A percentile compares a stretch with the other conserved stretches of the same genome.
Evolutionary conservation across 2,113 vertebrate genomes (phyloP).

Genomic region (Dicerorhinus sumatrensis): DNA sequence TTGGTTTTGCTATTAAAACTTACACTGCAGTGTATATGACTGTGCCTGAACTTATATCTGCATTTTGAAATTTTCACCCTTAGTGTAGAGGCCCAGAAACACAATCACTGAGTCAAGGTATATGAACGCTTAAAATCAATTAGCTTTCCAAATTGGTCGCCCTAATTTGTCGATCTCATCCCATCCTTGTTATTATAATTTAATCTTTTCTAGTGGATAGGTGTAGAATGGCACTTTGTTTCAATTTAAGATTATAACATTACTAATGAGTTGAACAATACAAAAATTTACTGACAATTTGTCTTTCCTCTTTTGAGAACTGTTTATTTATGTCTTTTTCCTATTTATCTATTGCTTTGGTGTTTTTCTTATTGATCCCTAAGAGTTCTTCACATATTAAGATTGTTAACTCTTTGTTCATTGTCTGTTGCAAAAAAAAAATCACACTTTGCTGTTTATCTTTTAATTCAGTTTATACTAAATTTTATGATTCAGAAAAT

Average conservation of each 20-base stretch:
- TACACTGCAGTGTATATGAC: not conserved
- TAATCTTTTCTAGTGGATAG: not conserved
- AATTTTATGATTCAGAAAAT: constrained; percentile 28
- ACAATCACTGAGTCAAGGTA: not conserved
- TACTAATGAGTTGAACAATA: constrained; percentile 22
- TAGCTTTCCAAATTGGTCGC: constrained; percentile 41
- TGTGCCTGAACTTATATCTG: not conserved
- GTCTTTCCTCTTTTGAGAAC: not conserved
- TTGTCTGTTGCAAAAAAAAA: not conserved
- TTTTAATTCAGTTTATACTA: constrained; percentile 34
- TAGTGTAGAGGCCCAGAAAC: not conserved
- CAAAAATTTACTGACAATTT: not conserved
- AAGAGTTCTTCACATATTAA: not conserved
- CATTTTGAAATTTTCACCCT: constrained; percentile 22
- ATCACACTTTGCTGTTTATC: not conserved
- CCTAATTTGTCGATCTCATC: not conserved
- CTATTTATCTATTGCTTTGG: not conserved
- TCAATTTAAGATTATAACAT: constrained; percentile 12
- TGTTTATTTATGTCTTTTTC: not conserved
- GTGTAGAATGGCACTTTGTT: not conserved
- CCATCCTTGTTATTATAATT: constrained; percentile 2
- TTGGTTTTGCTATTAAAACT: constrained; percentile 9
- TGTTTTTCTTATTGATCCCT: not conserved
- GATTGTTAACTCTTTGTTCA: not conserved
- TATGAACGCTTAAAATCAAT: not conserved